Conservation (phyloP, 2,113 vertebrate species). For the Agelaius tricolor region DNA sequence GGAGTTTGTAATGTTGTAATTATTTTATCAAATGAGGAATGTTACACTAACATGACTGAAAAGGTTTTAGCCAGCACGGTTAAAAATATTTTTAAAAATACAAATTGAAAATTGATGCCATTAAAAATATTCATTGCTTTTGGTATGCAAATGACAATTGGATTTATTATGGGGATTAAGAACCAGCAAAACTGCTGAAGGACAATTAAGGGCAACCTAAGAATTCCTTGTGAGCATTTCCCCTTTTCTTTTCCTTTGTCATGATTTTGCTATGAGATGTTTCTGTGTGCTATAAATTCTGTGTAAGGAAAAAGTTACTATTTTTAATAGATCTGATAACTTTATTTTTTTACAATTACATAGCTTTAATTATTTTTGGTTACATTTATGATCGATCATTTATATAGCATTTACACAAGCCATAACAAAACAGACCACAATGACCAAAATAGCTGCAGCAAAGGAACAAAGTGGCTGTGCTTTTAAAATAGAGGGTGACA, state of each 20-base stretch:
- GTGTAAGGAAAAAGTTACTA: slow-evolving; percentile 66
- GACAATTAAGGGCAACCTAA: slow-evolving; percentile 48
- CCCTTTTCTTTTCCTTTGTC: slow-evolving; percentile 7
- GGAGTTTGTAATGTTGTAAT: slow-evolving; percentile 33
- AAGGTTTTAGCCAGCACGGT: slow-evolving; percentile 35
- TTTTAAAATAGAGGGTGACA: slow-evolving; percentile 71
- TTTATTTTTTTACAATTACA: slow-evolving; percentile 76
- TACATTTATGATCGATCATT: slow-evolving; percentile 73
- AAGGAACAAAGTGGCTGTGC: slow-evolving; percentile 64
- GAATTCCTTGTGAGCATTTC: slow-evolving; percentile 23
- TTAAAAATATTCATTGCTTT: slow-evolving; percentile 41
- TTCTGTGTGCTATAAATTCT: slow-evolving; percentile 65
- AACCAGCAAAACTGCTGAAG: slow-evolving; percentile 49
- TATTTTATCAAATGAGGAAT: slow-evolving; percentile 45
- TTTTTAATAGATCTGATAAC: slow-evolving; percentile 74
- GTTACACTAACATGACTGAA: slow-evolving; percentile 27
- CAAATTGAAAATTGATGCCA: slow-evolving; percentile 25
- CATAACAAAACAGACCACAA: slow-evolving; percentile 51
- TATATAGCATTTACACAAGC: slow-evolving; percentile 57
- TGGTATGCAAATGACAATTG: slow-evolving; percentile 47
- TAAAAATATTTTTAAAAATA: background rate
- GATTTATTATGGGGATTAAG: slow-evolving; percentile 62
- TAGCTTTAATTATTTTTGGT: slow-evolving; percentile 72
- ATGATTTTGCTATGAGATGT: slow-evolving; percentile 55
- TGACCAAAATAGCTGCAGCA: slow-evolving; percentile 70